Evolutionary conservation across 2,888 invertebrate genomes (phyloP).

Genomic region (Cerceris rybyensis): DNA sequence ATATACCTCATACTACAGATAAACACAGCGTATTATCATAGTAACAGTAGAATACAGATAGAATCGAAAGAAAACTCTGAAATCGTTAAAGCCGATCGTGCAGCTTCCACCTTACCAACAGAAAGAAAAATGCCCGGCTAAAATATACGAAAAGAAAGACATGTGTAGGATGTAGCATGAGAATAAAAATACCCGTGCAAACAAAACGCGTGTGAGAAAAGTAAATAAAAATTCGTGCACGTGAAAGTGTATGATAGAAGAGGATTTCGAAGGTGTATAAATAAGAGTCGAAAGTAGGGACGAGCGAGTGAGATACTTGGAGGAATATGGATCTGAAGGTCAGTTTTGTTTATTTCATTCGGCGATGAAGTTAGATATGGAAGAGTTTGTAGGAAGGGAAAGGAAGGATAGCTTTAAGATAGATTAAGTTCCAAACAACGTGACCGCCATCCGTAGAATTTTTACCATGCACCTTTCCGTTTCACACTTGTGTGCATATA

Average conservation of each 20-base stretch:
- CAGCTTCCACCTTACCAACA: slow-evolving; percentile 34
- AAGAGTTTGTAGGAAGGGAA: slow-evolving; percentile 36
- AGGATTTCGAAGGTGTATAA: slow-evolving; percentile 9
- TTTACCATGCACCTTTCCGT: slow-evolving; percentile 63
- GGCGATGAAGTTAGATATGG: neutral
- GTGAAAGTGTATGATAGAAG: slow-evolving; percentile 10
- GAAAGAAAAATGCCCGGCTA: slow-evolving; percentile 11
- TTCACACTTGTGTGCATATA: slow-evolving; percentile 18
- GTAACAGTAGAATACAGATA: slow-evolving; percentile 15
- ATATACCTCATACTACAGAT: no score
- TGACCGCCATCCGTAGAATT: slow-evolving; percentile 60
- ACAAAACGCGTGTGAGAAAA: slow-evolving; percentile 26
- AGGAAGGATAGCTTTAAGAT: slow-evolving; percentile 42
- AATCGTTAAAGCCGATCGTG: slow-evolving; percentile 17
- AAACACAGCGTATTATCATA: slow-evolving; percentile 2
- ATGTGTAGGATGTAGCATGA: slow-evolving; percentile 7
- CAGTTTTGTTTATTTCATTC: slow-evolving; percentile 11
- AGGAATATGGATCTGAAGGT: neutral
- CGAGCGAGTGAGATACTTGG: neutral
- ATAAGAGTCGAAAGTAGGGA: neutral
- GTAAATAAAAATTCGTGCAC: slow-evolving; percentile 36
- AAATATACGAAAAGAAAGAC: slow-evolving; percentile 13
- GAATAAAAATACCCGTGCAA: slow-evolving; percentile 41
- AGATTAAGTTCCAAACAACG: slow-evolving; percentile 73
- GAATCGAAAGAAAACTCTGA: slow-evolving; percentile 15